These are phyloP conservation scores for Odontocolon sp. DNA, from an alignment of 2,888 invertebrate genomes.

Conservation along the genomic window DNA sequence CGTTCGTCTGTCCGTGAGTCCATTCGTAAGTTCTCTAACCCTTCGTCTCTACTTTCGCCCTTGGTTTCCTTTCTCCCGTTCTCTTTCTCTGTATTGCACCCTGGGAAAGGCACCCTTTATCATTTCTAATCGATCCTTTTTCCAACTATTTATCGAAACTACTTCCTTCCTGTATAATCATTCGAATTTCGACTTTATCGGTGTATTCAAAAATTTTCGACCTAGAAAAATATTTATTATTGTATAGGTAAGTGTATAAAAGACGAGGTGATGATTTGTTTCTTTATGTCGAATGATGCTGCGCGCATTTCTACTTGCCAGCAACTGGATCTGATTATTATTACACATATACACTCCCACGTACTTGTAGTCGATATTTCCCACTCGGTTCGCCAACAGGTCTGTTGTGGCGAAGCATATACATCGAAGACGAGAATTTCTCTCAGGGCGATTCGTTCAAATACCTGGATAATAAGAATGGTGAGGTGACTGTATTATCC, in stretches of 20 bases:
- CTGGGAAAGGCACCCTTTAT: conserved; percentile 39
- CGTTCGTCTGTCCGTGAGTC: conserved; percentile 66
- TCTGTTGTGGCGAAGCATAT: not conserved
- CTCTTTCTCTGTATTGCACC: not conserved
- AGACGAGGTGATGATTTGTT: not conserved
- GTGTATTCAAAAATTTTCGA: too few relatives aligned
- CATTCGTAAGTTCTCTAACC: conserved; percentile 61
- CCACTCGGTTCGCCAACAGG: conserved; percentile 12
- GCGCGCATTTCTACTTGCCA: not conserved
- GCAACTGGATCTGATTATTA: not conserved
- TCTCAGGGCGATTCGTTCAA: conserved; percentile 32
- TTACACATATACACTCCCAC: conserved; percentile 16
- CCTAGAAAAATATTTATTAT: too few relatives aligned
- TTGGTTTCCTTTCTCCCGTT: not conserved
- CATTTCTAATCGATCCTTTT: too few relatives aligned
- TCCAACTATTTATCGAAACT: too few relatives aligned
- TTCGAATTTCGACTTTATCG: too few relatives aligned
- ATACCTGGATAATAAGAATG: conserved; percentile 50
- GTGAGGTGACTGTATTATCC: conserved; percentile 53
- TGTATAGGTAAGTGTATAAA: too few relatives aligned
- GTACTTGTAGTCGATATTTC: not conserved
- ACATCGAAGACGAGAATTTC: conserved; percentile 22
- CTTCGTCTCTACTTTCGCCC: conserved; percentile 50
- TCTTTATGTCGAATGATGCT: not conserved
- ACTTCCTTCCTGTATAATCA: too few relatives aligned